phyloP scores from a whole-genome alignment of 2,888 invertebrate species.

The Tenthredo scrophulariae region DNA sequence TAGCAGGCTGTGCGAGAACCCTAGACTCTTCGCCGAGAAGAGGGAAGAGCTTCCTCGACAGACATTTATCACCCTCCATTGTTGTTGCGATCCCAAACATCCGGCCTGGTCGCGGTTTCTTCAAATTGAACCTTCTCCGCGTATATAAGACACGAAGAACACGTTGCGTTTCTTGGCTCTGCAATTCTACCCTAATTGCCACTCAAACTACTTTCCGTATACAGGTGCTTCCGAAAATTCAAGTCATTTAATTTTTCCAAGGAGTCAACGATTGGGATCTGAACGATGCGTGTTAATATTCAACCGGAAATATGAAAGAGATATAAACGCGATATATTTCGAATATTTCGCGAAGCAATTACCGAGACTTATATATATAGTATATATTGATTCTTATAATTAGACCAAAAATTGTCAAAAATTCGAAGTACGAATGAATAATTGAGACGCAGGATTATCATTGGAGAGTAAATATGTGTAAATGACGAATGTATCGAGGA shows the following conservation, averaged over 20 bases:
- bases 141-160: constrained; percentile 8
- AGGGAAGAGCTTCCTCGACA: constrained; percentile 59
- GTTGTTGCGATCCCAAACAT: constrained; percentile 72
- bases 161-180: constrained; percentile 13
- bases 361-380: too few relatives aligned
- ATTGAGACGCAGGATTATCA: too few relatives aligned
- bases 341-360: too few relatives aligned
- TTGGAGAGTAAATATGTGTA: too few relatives aligned
- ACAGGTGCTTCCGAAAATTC: not conserved
- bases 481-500: not conserved
- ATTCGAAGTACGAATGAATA: not conserved
- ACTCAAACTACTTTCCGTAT: not conserved
- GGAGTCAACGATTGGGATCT: not conserved
- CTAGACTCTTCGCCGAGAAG: constrained; percentile 58
- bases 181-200: constrained; percentile 25
- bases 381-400: too few relatives aligned
- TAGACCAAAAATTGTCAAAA: too few relatives aligned
- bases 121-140: constrained; percentile 39
- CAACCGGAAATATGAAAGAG: too few relatives aligned
- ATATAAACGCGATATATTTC: too few relatives aligned
- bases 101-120: constrained; percentile 64
- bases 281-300: too few relatives aligned
- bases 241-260: not conserved
- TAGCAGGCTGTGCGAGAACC: constrained; percentile 62
- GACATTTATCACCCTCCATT: constrained; percentile 75